Conservation (phyloP, 2,113 vertebrate genomes). For the Picathartes gymnocephalus region DNA sequence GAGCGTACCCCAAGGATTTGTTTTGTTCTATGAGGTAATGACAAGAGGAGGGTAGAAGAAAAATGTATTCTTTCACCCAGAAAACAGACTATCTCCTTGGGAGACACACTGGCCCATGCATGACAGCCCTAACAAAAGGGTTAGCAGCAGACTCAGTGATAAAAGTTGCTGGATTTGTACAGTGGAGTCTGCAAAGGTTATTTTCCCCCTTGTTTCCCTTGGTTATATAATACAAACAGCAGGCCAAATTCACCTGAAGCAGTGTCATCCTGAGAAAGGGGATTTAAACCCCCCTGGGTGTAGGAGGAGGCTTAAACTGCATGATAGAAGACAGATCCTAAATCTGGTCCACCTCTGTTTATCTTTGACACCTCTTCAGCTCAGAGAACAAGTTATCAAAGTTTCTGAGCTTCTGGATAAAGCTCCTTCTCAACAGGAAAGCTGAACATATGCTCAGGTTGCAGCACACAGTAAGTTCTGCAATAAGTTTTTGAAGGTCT, state of each 20-base stretch:
- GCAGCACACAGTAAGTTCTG: conserved; percentile 5
- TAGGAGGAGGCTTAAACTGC: neutral
- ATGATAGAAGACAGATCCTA: neutral
- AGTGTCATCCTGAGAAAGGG: neutral
- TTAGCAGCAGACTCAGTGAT: neutral
- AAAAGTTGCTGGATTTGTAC: conserved; percentile 1
- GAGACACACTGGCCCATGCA: neutral
- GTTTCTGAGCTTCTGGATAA: neutral
- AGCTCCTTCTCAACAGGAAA: neutral
- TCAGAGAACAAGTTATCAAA: neutral
- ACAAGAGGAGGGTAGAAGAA: neutral
- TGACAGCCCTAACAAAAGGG: neutral
- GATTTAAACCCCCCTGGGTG: neutral
- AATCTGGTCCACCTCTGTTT: neutral
- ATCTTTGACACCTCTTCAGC: neutral
- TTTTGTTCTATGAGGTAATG: conserved; percentile 42
- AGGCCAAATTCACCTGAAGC: neutral
- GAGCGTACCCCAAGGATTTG: conserved; percentile 40
- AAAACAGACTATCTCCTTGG: conserved; percentile 1
- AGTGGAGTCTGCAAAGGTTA: neutral
- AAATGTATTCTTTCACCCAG: conserved; percentile 43
- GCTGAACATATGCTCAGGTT: conserved; percentile 2
- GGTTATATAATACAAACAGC: neutral
- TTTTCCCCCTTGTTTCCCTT: neutral
- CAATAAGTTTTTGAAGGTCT: neutral